A percentile compares a stretch with the other conserved stretches of the same genome.
phyloP scores from a whole-genome alignment of 2,797 vertebrate genomes.

The Toxotes lorentzi region DNA sequence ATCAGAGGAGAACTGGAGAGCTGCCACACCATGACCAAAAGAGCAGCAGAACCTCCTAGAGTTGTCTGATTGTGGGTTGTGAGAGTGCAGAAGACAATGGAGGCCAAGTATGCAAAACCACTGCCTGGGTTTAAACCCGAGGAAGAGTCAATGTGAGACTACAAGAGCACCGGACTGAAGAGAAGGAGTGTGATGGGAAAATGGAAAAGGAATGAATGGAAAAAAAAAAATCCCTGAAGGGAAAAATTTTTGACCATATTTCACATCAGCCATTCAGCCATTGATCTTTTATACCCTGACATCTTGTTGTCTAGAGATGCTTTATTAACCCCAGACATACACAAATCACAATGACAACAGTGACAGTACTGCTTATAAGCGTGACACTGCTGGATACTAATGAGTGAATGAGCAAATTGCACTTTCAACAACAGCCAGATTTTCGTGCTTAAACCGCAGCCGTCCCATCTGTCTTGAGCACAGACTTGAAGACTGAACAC shows the following conservation, averaged over 20 bases:
- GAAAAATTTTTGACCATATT: constrained; percentile 30
- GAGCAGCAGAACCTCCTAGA: constrained; percentile 38
- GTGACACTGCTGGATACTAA: constrained; percentile 33
- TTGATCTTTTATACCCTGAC: constrained; percentile 31
- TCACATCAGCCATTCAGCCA: constrained; percentile 53
- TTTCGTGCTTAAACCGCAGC: constrained; percentile 36
- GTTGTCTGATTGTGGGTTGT: constrained; percentile 42
- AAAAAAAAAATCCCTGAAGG: not conserved
- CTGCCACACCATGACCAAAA: constrained; percentile 52
- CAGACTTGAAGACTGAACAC: constrained; percentile 11
- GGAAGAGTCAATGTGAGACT: constrained; percentile 29
- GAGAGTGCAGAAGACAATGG: constrained; percentile 31
- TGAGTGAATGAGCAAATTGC: constrained; percentile 46
- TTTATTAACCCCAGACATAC: constrained; percentile 52
- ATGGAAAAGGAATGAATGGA: constrained; percentile 20
- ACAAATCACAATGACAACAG: constrained; percentile 57
- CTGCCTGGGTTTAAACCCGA: constrained; percentile 38
- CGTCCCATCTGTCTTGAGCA: constrained; percentile 37
- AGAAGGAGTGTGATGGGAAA: constrained; percentile 31
- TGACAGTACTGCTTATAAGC: constrained; percentile 26
- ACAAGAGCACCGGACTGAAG: constrained; percentile 22
- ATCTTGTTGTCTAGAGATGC: constrained; percentile 35
- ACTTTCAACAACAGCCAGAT: constrained; percentile 43
- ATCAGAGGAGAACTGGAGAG: constrained; percentile 59
- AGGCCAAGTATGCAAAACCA: constrained; percentile 54